Conservation (phyloP, 2,797 vertebrate genomes). For the Eulemur mongoz region DNA sequence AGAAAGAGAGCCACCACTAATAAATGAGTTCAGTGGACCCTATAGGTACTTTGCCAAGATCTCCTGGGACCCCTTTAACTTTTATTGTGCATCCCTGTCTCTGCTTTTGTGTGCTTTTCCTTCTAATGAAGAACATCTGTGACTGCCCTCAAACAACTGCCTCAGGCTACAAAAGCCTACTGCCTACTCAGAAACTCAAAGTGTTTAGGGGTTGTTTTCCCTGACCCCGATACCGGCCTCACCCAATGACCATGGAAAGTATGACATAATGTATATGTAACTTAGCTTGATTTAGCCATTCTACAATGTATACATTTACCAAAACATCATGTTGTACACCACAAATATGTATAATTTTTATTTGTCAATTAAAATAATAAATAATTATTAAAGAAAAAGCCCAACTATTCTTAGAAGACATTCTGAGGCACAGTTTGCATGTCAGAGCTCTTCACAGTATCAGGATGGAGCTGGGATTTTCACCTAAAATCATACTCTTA, state of each 20-base stretch:
- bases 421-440: background rate
- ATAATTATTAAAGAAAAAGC: background rate
- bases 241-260: background rate
- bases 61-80: background rate
- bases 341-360: background rate
- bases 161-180: background rate
- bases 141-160: background rate
- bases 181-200: background rate
- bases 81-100: background rate
- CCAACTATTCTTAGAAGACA: background rate
- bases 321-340: background rate
- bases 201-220: background rate
- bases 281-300: background rate
- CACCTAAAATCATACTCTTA: background rate
- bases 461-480: background rate
- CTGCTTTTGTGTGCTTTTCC: background rate
- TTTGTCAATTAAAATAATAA: background rate
- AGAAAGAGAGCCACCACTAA: background rate
- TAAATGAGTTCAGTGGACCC: background rate
- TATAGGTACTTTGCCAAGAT: too few relatives aligned
- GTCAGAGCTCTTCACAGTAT: background rate
- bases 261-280: background rate
- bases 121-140: background rate
- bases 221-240: rapidly evolving
- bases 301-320: too few relatives aligned